Evolutionary conservation across 1,140 invertebrate species (phyloP).

Genomic region (Chionoecetes opilio): DNA sequence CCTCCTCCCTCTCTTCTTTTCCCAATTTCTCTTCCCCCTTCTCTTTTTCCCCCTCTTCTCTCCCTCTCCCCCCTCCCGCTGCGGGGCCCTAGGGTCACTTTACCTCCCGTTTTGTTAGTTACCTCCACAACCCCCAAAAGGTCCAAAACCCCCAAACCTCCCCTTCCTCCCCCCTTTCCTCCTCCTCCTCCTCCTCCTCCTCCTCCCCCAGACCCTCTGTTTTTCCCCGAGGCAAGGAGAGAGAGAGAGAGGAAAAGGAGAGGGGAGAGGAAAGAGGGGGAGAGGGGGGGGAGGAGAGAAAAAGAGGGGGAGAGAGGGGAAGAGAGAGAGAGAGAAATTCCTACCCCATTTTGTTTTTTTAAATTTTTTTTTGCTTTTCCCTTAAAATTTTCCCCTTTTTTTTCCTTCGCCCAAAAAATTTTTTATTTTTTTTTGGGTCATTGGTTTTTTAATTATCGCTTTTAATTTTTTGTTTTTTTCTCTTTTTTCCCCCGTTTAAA

Average conservation of each 20-base stretch:
- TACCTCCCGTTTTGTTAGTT: neutral
- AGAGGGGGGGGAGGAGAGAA: neutral
- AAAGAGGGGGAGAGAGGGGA: constrained; percentile 36
- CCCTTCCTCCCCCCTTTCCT: neutral
- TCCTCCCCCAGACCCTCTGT: too few species aligned
- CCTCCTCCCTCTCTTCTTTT: neutral
- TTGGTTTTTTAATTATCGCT: neutral
- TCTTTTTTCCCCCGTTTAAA: neutral
- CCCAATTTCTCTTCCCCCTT: neutral
- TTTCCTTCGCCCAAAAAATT: too few species aligned
- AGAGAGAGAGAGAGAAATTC: neutral
- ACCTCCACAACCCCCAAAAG: too few species aligned
- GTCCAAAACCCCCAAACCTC: too few species aligned
- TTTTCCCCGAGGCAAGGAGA: too few species aligned
- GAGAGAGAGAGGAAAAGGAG: neutral
- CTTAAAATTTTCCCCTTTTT: too few species aligned
- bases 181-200: neutral
- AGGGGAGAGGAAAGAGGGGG: neutral
- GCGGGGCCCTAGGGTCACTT: too few species aligned
- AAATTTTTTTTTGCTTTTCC: neutral
- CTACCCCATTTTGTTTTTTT: neutral
- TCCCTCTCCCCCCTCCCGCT: constrained; percentile 50
- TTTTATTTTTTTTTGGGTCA: too few species aligned
- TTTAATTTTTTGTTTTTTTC: neutral
- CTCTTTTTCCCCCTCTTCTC: constrained; percentile 50